Evolutionary conservation across 1,140 invertebrate genomes (phyloP).

Genomic region (Trichonephila inaurata): DNA sequence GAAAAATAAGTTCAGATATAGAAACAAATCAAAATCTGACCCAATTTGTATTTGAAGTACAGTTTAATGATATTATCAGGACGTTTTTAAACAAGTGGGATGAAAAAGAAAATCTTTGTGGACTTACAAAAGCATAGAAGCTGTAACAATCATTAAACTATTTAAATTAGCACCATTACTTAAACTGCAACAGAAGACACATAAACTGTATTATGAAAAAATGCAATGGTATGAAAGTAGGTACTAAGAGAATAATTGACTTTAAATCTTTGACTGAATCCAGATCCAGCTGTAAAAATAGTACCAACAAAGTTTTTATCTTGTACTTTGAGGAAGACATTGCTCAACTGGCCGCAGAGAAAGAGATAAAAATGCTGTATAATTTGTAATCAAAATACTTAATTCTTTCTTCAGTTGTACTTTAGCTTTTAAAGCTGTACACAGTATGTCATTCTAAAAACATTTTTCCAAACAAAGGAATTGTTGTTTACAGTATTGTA

Average conservation of each 20-base stretch:
- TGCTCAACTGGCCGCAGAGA: conserved; percentile 61
- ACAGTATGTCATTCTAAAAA: conserved; percentile 65
- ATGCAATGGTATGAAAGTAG: conserved; percentile 59
- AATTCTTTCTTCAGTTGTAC: conserved; percentile 68
- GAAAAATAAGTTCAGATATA: no score
- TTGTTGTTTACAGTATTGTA: not conserved
- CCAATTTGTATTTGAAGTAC: conserved; percentile 67
- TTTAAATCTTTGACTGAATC: no score
- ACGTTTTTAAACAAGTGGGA: conserved; percentile 51
- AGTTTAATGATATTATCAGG: conserved; percentile 66
- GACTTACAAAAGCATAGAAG: no score
- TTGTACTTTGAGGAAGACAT: conserved; percentile 52
- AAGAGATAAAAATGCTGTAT: conserved; percentile 76
- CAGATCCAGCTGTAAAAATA: conserved; percentile 61
- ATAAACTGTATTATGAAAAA: conserved; percentile 59
- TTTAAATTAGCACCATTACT: no score
- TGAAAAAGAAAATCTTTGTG: not conserved
- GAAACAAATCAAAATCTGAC: conserved; percentile 55
- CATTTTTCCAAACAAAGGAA: conserved; percentile 52
- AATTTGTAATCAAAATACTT: conserved; percentile 68
- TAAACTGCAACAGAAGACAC: conserved; percentile 41
- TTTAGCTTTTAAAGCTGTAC: conserved; percentile 73
- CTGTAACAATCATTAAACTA: no score
- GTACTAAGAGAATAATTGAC: no score
- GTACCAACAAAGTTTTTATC: conserved; percentile 16